Evolutionary conservation across 1,140 invertebrate species (phyloP), one percentile per base, ranked within the genome.

Genomic region (Bombus sibiricus): DNA sequence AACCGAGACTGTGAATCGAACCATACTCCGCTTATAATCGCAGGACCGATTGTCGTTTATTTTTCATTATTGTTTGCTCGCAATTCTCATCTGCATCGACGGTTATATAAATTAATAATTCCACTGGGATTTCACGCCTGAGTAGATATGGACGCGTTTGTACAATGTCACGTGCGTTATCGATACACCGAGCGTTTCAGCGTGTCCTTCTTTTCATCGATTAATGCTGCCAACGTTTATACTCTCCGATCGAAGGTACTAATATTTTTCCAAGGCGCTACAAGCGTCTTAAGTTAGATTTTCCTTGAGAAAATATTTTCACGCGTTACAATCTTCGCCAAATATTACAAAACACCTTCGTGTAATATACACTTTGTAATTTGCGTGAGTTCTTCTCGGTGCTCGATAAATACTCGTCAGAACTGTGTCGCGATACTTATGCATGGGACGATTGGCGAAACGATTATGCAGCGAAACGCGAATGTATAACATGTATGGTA

Each of bases 81-180:
- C 57, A 64, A 74, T 62, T 74, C 43, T n/a, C 69, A 64, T 47
- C 34, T 13, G 32, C 34, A 18, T 12, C 43, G 34, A 34, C 64
- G 3, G 1, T 75, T 37, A 64, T 41, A 10, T 62, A 37, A 53
- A 41, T 64, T 69, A 79, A 72, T 66, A 88, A 86, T 86, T 86
- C 81, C n/a, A 32, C 25, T 10, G 74, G 22, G 41, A 83, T 74
- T 64, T 86, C 37, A 5, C 25, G 32, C n/a, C 66, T 18, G 3
- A 32, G 1, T 37, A 43, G 84, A 77, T 34, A 47, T 4, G 18
- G 59, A 57, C 32, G 13, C 39, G 47, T 88, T 86, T 28, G 69
- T 78, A 57, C n/a, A 57, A 22, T 37, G 53, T 76, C 72, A 34
- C 53, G 28, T 69, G n/a, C 12, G 37, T 82, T 47, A 66, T 81